phyloP scores from a whole-genome alignment of 1,140 invertebrate species.

The Zaprionus ornatus region DNA sequence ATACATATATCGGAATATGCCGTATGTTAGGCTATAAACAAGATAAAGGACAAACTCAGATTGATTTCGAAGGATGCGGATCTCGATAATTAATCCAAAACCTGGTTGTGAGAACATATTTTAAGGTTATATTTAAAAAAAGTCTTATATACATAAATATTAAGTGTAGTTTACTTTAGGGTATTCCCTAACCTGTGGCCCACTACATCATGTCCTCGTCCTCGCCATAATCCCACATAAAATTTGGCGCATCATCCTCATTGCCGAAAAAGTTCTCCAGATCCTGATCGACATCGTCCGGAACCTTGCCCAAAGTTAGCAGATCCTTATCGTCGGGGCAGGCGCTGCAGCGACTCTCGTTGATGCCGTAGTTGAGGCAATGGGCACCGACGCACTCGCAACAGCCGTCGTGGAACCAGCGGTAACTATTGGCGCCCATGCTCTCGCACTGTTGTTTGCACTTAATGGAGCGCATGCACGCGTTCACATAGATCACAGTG shows the following conservation, averaged over 20 bases:
- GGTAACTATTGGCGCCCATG: conserved; percentile 82
- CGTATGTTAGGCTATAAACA: no score
- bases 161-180: background rate
- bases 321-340: conserved; percentile 74
- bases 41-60: no score
- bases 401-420: conserved; percentile 98
- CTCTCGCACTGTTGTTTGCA: conserved; percentile 84
- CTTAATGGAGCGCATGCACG: conserved; percentile 94
- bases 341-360: conserved; percentile 87
- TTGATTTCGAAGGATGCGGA: no score
- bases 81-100: no score
- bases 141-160: background rate
- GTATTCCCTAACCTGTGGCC: background rate
- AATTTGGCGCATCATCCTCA: conserved; percentile 57
- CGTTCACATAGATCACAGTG: conserved; percentile 95
- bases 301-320: conserved; percentile 19
- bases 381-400: conserved; percentile 96
- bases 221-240: conserved; percentile 69
- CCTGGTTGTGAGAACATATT: background rate
- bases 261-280: conserved; percentile 52
- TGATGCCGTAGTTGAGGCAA: conserved; percentile 96
- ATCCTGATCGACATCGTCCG: conserved; percentile 56
- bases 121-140: background rate
- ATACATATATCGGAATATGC: no score
- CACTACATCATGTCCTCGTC: conserved; percentile 39